These are phyloP conservation scores for Phainopepla nitens DNA, from an alignment of 2,113 vertebrate species.

Conservation along the genomic window DNA sequence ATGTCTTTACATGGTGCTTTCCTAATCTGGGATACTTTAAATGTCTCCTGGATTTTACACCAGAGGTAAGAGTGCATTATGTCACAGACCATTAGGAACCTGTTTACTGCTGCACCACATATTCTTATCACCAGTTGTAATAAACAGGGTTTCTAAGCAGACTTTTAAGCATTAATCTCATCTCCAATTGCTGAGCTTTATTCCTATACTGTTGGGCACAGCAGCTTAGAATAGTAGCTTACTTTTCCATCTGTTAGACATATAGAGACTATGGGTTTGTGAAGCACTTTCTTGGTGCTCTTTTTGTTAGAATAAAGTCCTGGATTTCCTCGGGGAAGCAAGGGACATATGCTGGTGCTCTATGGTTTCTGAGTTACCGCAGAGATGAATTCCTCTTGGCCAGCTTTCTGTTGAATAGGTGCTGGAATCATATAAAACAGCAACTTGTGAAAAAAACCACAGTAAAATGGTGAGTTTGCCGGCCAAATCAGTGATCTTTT, in stretches of 20 bases:
- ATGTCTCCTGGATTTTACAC: not conserved
- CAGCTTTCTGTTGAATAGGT: conserved; percentile 56
- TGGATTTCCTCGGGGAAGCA: conserved; percentile 44
- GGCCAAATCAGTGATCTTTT: conserved; percentile 63
- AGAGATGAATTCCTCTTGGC: conserved; percentile 44
- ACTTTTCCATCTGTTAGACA: conserved; percentile 54
- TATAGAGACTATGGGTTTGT: conserved; percentile 10
- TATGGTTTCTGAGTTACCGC: conserved; percentile 8
- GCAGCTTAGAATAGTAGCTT: not conserved
- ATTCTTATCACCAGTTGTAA: not conserved
- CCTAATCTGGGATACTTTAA: not conserved
- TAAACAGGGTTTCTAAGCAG: not conserved
- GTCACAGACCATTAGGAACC: not conserved
- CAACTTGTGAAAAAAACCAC: not conserved
- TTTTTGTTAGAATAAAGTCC: conserved; percentile 51
- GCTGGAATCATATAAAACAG: conserved; percentile 65
- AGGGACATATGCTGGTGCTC: conserved; percentile 46
- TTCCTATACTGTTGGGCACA: not conserved
- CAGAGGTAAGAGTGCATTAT: not conserved
- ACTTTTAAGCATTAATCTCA: not conserved
- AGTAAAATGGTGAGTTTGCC: not conserved
- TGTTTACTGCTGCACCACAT: not conserved
- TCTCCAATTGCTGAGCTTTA: not conserved
- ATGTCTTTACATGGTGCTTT: not conserved
- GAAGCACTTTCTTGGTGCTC: conserved; percentile 22